phyloP scores from a whole-genome alignment of 2,888 invertebrate species.

The Hydrotaea diabolus region DNA sequence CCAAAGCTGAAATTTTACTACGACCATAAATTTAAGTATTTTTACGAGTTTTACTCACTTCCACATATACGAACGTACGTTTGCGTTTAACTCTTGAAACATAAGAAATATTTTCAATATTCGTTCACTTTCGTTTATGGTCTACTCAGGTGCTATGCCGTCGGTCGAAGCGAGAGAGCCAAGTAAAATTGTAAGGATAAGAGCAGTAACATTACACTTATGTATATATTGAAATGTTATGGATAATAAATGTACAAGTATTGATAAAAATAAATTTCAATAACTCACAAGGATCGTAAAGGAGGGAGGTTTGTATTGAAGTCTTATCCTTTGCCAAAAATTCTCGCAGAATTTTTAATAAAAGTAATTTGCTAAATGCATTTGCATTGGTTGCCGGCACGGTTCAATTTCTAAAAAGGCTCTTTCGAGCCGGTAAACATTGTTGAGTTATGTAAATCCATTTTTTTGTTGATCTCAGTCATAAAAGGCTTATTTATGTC shows the following conservation, averaged over 20 bases:
- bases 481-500: too few relatives aligned
- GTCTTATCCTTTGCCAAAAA: neutral
- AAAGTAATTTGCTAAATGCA: constrained; percentile 6
- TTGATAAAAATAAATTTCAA: constrained; percentile 30
- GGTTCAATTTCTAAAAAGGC: neutral
- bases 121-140: constrained; percentile 27
- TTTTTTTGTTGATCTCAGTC: too few relatives aligned
- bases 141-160: constrained; percentile 43
- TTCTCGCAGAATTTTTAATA: neutral
- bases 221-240: constrained; percentile 1
- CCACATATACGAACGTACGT: too few relatives aligned
- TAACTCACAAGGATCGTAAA: neutral
- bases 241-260: constrained; percentile 37
- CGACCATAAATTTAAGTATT: constrained; percentile 58
- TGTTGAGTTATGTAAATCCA: too few relatives aligned
- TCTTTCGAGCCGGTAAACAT: too few relatives aligned
- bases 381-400: neutral
- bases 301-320: neutral
- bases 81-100: constrained; percentile 1
- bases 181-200: neutral
- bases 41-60: constrained; percentile 37
- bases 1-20: constrained; percentile 49
- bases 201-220: constrained; percentile 6
- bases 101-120: constrained; percentile 29
- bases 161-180: too few relatives aligned